A percentile compares a stretch with the other conserved stretches of the same genome.
Evolutionary conservation across 2,888 invertebrate species (phyloP).

Genomic region (Noctua janthe): DNA sequence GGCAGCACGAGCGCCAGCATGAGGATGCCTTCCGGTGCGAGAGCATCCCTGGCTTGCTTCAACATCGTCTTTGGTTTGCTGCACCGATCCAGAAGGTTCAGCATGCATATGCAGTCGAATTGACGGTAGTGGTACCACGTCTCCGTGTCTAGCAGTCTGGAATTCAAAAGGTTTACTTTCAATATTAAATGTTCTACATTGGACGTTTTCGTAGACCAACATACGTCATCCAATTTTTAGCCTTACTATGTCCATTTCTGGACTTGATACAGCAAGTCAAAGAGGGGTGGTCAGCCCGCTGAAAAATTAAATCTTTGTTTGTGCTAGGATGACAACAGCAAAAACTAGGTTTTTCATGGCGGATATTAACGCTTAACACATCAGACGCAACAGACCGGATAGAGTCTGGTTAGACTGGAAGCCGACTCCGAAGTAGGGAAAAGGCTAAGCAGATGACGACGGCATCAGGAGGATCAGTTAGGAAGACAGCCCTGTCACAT

Average conservation of each 20-base stretch:
- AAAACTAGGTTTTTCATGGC: background rate
- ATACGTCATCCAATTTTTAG: background rate
- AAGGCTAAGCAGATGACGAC: background rate
- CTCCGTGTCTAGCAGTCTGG: slow-evolving; percentile 93
- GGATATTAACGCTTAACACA: background rate
- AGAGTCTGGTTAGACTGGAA: background rate
- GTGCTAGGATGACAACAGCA: background rate
- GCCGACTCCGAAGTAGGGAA: background rate
- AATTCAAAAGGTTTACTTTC: slow-evolving; percentile 26
- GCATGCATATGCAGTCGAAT: slow-evolving; percentile 95
- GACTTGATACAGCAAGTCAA: background rate
- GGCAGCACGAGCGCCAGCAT: slow-evolving; percentile 98
- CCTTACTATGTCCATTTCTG: background rate
- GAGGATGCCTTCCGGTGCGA: slow-evolving; percentile 94
- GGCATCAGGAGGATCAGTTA: background rate
- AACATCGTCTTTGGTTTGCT: slow-evolving; percentile 95
- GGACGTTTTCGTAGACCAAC: background rate
- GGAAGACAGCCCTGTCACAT: too few species aligned
- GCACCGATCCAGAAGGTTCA: slow-evolving; percentile 98
- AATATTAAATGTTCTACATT: background rate
- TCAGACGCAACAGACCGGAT: background rate
- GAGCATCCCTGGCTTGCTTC: slow-evolving; percentile 92
- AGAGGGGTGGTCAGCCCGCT: background rate
- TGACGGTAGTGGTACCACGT: slow-evolving; percentile 91
- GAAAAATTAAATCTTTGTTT: background rate